Percentiles rank a stretch among this genome's conserved stretches.
phyloP scores from a whole-genome alignment of 2,113 vertebrate species.

The Mesoclemmys tuberculata region DNA sequence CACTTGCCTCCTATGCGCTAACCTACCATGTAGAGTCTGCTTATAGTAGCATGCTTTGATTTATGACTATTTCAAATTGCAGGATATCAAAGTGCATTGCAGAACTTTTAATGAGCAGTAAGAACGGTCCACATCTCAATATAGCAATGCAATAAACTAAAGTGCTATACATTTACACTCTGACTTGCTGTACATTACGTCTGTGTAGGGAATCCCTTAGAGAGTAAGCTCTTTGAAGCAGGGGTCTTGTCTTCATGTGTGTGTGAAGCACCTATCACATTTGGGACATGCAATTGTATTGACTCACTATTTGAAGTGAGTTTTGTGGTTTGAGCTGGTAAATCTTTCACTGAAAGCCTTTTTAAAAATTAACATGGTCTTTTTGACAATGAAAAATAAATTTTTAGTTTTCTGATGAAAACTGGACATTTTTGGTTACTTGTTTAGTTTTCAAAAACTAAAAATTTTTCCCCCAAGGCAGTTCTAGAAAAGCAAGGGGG shows the following conservation, averaged over 20 bases:
- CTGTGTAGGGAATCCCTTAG: neutral
- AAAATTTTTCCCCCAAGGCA: neutral
- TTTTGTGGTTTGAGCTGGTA: neutral
- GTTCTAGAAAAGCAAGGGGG: neutral
- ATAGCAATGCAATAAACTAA: no score
- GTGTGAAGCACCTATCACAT: neutral
- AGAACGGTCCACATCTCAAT: neutral
- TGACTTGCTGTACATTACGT: neutral
- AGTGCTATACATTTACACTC: no score
- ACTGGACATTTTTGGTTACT: neutral
- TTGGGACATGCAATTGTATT: no score
- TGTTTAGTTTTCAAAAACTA: neutral
- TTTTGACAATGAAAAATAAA: neutral
- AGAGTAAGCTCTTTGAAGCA: neutral
- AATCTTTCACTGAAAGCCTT: neutral
- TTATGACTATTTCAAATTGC: neutral
- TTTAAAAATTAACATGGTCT: neutral
- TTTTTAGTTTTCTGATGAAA: no score
- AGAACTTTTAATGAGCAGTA: neutral
- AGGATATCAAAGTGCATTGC: neutral
- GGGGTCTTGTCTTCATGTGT: neutral
- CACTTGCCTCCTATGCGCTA: neutral
- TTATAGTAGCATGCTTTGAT: neutral
- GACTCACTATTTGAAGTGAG: neutral
- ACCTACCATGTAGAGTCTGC: neutral